Evolutionary conservation across 2,888 invertebrate genomes (phyloP), one percentile per base, ranked within the genome.

Genomic region (Ptilodon capucinus): DNA sequence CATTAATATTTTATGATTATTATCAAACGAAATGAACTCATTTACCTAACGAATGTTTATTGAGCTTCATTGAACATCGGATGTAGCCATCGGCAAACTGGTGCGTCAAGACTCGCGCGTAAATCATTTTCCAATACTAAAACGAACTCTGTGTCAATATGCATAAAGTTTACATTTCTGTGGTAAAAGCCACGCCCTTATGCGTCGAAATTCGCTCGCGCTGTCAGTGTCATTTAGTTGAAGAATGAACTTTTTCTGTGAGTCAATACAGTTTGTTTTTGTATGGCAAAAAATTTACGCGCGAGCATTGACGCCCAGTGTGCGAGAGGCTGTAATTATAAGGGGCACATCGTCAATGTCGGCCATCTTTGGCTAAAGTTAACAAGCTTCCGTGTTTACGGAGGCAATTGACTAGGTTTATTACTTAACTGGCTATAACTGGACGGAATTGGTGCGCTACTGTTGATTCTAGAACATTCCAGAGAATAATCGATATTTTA

Each of bases 381-480:
- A 66, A 68, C 61, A 62, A 59, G 58, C 48, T 34, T 11, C 16
- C 23, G 57, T 60, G 64, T 65, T 60, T 57, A 59, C 50, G 42
- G 45, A 64, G 46, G 57, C 48, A 58, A 42, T 45, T 44, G 51
- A 51, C 48, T 49, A 54, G 57, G 53, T 68, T 70, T 67, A 71
- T 66, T 60, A 57, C 61, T 57, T 64, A 66, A 66, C 59, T 64
- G 56, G 40, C 62, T 54, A 58, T 69, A 65, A 68, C 51, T 60
- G 54, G 46, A 19, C 48, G 42, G 43, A 55, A 54, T 64, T 63
- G 57, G 54, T 44, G 50, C 42, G 40, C 35, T 48, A 64, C 68
- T 41, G 55, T 17, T 41, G 45, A 23, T 34, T 47, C 28, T 54
- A 52, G 48, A 51, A 13, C 30, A 8, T 6, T 4, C 11, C n/a